A percentile compares a stretch with the other conserved stretches of the same genome.
These are phyloP conservation scores for Andrena flavipes DNA, from an alignment of 2,888 invertebrate genomes.

Conservation along the genomic window DNA sequence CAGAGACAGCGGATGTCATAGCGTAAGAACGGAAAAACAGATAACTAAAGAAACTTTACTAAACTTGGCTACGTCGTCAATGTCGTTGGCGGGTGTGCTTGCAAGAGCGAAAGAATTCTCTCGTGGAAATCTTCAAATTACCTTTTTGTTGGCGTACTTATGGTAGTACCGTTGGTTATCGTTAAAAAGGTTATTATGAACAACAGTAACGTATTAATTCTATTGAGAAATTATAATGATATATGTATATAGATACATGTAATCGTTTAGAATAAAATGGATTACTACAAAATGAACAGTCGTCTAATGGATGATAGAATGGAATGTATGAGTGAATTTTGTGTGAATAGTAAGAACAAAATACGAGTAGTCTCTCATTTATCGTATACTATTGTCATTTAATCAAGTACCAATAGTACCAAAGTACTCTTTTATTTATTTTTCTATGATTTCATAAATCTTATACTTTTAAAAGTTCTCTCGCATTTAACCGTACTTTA, in stretches of 20 bases:
- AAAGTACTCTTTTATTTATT: background rate
- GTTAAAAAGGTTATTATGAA: slow-evolving; percentile 75
- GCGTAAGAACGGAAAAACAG: slow-evolving; percentile 32
- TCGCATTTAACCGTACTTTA: background rate
- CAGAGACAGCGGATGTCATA: slow-evolving; percentile 24
- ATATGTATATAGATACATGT: slow-evolving; percentile 14
- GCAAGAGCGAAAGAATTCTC: slow-evolving; percentile 52
- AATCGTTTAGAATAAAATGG: slow-evolving; percentile 60
- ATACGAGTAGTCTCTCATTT: slow-evolving; percentile 12
- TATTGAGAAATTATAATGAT: slow-evolving; percentile 16
- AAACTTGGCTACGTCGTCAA: slow-evolving; percentile 42
- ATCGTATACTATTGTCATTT: slow-evolving; percentile 12
- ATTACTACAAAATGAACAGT: slow-evolving; percentile 64
- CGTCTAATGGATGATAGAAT: slow-evolving; percentile 58
- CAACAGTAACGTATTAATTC: slow-evolving; percentile 59
- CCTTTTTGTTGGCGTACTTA: slow-evolving; percentile 80
- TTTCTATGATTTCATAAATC: slow-evolving; percentile 69
- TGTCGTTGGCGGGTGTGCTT: slow-evolving; percentile 48
- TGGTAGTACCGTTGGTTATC: slow-evolving; percentile 76
- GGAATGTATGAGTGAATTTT: slow-evolving; percentile 54
- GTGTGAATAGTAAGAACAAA: slow-evolving; percentile 47
- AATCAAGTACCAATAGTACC: slow-evolving; percentile 19
- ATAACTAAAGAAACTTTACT: slow-evolving; percentile 24
- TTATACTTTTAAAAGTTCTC: background rate
- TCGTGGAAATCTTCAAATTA: slow-evolving; percentile 72